phyloP scores from a whole-genome alignment of 2,113 vertebrate species.

The Microtus ochrogaster region DNA sequence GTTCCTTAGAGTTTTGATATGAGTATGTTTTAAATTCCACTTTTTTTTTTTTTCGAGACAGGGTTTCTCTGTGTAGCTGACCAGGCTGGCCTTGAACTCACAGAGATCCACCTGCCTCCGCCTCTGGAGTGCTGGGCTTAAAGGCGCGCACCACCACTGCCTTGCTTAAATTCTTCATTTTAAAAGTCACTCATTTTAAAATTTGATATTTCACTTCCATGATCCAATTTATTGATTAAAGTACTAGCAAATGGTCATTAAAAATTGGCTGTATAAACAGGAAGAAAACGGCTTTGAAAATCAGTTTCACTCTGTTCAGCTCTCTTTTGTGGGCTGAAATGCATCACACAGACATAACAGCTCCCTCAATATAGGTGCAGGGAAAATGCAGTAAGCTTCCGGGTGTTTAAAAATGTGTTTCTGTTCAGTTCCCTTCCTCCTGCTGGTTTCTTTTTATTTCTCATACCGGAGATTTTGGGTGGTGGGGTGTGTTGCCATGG shows the following conservation, averaged over 20 bases:
- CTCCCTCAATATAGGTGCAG: background rate
- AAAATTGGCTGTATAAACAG: background rate
- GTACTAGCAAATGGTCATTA: constrained; percentile 28
- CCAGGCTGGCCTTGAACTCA: too few species aligned
- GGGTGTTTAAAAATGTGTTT: constrained; percentile 27
- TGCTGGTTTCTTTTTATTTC: constrained; percentile 43
- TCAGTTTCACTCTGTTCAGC: constrained; percentile 40
- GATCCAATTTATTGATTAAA: constrained; percentile 62
- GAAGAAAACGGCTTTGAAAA: constrained; percentile 39
- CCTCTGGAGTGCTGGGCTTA: too few species aligned
- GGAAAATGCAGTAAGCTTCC: constrained; percentile 15
- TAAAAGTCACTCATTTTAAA: constrained; percentile 62
- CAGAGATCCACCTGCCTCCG: too few species aligned
- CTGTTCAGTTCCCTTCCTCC: background rate
- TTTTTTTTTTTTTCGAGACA: too few species aligned
- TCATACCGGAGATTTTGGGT: constrained; percentile 33
- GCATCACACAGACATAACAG: background rate
- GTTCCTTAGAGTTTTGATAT: constrained; percentile 61
- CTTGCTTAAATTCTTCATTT: constrained; percentile 54
- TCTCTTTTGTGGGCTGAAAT: constrained; percentile 27
- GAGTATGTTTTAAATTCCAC: constrained; percentile 57
- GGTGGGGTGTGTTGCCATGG: background rate
- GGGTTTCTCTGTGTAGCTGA: too few species aligned
- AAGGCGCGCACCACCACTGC: too few species aligned
- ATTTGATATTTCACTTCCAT: background rate